Evolutionary conservation across 1,140 invertebrate genomes (phyloP), one percentile per base, ranked within the genome.

Genomic region (Drosophila murphyi): DNA sequence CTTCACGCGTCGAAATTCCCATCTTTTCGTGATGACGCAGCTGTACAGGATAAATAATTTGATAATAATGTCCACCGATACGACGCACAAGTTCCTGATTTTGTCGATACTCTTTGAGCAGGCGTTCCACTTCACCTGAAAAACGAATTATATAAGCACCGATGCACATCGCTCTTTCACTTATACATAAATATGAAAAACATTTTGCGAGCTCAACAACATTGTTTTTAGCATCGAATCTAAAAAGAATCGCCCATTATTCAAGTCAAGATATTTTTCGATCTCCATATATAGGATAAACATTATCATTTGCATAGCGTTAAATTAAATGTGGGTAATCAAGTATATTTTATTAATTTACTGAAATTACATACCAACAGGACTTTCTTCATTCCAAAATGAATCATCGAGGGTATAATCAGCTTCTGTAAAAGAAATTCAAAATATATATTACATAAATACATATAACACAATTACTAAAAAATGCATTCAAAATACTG

Each of bases 11-110:
- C 77, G 96, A 98, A 92, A 98, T 98, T 90, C 97, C 97, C 96
- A 98, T 97, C 94, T 98, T 98, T 94, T 98, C 97, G 94, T 98
- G 97, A 93, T 98, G 96, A 68, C 97, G 96, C 91, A 98, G 94
- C 94, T 98, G 97, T 79, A 98, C 97, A 65, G 97, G 97, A 94
- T 98, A 98, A 83, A 98, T 98, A 93, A 98, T 98, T 93, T 98
- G 97, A 94, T 98, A 98, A 92, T 96, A 97, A 93, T 97, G 96
- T 52, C 95, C 95, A 74, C 96, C 97, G 93, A 98, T 97, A 93
- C 97, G 97, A 73, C 95, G 95, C 79, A 98, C 96, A 94, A 98
- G 94, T 93, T 98, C 96, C 93, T 97, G 96, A 93, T 98, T 98
- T 93, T 98, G 97, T 88, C 96, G 95, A 93, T 96, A 97, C 92